A percentile compares a stretch with the other conserved stretches of the same genome.
phyloP scores from a whole-genome alignment of 1,140 invertebrate species.

The Lasaia peninsularis region DNA sequence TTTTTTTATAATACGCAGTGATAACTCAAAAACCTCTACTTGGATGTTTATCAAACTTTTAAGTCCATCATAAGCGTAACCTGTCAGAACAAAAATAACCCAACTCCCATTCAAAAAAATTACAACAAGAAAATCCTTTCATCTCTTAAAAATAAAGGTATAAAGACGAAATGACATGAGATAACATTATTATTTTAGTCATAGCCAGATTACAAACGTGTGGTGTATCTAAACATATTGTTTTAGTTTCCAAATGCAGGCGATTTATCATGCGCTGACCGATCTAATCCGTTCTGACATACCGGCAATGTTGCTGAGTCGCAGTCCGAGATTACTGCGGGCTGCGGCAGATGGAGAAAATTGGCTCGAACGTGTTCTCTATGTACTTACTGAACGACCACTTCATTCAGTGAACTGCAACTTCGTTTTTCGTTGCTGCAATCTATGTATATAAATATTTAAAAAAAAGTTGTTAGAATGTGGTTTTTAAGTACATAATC shows the following conservation, averaged over 20 bases:
- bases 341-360: not conserved
- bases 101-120: no score
- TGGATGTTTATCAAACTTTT: no score
- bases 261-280: not conserved
- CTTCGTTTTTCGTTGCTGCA: not conserved
- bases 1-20: no score
- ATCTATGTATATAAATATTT: not conserved
- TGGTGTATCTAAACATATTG: not conserved
- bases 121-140: no score
- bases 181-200: no score
- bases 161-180: no score
- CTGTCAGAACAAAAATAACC: no score
- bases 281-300: not conserved
- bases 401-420: not conserved
- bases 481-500: not conserved
- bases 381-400: not conserved
- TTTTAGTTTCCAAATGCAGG: not conserved
- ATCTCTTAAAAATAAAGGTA: no score
- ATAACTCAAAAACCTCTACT: no score
- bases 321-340: not conserved
- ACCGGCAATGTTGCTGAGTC: constrained; percentile 3
- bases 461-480: not conserved
- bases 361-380: constrained; percentile 1
- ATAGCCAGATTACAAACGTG: no score
- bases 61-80: no score